A percentile compares a stretch with the other conserved stretches of the same genome.
Conservation (phyloP, 92 coral and sea anemone species). For the Hydrozoanthus gracilis region DNA sequence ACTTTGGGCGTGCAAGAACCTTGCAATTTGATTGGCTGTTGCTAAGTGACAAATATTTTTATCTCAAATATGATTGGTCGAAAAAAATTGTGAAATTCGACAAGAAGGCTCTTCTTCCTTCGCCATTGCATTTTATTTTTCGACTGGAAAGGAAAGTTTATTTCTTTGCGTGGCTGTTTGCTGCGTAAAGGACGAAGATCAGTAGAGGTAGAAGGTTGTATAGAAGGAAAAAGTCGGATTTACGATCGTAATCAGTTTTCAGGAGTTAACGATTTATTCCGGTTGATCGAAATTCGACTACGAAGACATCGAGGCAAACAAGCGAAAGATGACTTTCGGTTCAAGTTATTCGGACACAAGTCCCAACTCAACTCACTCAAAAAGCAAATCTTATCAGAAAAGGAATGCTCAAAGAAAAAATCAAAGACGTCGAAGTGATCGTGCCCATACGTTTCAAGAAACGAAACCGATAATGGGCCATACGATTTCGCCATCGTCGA, state of each 20-base stretch:
- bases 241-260: background rate
- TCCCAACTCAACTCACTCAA: slow-evolving; percentile 55
- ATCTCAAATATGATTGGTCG: slow-evolving; percentile 58
- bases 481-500: slow-evolving; percentile 50
- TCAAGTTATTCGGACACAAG: slow-evolving; percentile 52
- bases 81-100: slow-evolving; percentile 10
- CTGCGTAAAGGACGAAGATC: slow-evolving; percentile 13
- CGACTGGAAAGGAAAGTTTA: background rate
- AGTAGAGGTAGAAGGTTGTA: background rate
- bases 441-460: slow-evolving; percentile 72
- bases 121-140: slow-evolving; percentile 12
- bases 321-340: slow-evolving; percentile 74
- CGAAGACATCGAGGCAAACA: slow-evolving; percentile 40
- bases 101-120: slow-evolving; percentile 16
- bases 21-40: slow-evolving; percentile 82
- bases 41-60: slow-evolving; percentile 56
- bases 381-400: slow-evolving; percentile 63
- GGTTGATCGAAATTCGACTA: slow-evolving; percentile 20
- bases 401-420: slow-evolving; percentile 71
- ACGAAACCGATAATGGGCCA: slow-evolving; percentile 61
- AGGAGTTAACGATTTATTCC: background rate
- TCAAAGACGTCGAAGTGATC: slow-evolving; percentile 77
- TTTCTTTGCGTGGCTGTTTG: background rate
- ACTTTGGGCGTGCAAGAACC: slow-evolving; percentile 72
- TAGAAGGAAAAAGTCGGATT: background rate